A percentile compares a stretch with the other conserved stretches of the same genome.
Conservation (phyloP, 2,888 invertebrate genomes). For the Nemoura dubitans region DNA sequence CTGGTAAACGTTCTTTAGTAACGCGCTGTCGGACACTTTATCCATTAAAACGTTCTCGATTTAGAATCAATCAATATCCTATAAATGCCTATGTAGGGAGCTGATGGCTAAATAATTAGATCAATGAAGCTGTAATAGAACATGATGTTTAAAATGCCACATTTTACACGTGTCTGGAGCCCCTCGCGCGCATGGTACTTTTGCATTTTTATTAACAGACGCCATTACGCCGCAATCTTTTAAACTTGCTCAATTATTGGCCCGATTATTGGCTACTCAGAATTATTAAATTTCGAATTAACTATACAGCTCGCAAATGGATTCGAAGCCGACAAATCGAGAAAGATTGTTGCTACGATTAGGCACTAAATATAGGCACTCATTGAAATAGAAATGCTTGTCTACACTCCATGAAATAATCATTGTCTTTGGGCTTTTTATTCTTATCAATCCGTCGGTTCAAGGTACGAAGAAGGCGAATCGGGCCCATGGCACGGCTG, state of each 20-base stretch:
- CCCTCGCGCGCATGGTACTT: background rate
- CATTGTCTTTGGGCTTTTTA: background rate
- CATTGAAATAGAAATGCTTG: background rate
- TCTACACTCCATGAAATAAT: background rate
- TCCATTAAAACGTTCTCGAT: background rate
- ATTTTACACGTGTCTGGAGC: background rate
- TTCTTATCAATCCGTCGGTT: background rate
- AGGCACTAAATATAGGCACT: background rate
- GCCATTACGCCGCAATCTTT: background rate
- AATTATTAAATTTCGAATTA: background rate
- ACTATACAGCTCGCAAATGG: background rate
- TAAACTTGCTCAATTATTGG: background rate
- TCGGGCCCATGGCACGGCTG: background rate
- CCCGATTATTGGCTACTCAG: background rate
- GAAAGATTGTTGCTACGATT: background rate
- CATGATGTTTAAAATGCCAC: background rate
- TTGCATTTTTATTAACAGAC: background rate
- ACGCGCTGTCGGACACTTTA: conserved; percentile 16
- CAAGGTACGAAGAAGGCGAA: conserved; percentile 3
- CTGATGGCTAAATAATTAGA: conserved; percentile 28
- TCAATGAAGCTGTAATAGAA: conserved; percentile 26
- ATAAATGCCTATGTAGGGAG: conserved; percentile 18
- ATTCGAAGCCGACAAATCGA: background rate
- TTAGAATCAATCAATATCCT: conserved; percentile 40
- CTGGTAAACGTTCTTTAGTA: conserved; percentile 30